Evolutionary conservation across 2,888 invertebrate species (phyloP).

Genomic region (Mamestra brassicae): DNA sequence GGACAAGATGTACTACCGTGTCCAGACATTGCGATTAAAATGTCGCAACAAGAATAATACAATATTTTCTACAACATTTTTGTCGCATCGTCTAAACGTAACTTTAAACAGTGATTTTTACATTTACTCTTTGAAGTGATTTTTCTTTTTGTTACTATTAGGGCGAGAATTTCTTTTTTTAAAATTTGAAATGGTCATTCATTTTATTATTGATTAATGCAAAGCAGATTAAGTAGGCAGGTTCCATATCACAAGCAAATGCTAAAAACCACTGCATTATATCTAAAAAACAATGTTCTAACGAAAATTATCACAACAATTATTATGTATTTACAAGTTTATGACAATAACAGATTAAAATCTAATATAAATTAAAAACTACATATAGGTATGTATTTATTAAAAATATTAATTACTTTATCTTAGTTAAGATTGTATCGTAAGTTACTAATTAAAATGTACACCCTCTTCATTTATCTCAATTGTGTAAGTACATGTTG

Average conservation of each 20-base stretch:
- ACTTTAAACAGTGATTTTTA: constrained; percentile 23
- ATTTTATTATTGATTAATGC: background rate
- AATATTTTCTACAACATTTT: constrained; percentile 48
- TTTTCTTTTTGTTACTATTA: background rate
- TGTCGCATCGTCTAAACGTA: constrained; percentile 28
- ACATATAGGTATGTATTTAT: constrained; percentile 59
- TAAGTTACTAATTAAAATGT: constrained; percentile 51
- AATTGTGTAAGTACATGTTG: constrained; percentile 7
- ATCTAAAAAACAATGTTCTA: constrained; percentile 52
- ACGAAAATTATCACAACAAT: constrained; percentile 76
- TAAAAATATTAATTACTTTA: constrained; percentile 65
- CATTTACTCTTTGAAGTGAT: constrained; percentile 16
- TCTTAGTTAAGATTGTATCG: constrained; percentile 56
- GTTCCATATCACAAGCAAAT: background rate
- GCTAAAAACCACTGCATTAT: constrained; percentile 29
- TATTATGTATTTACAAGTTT: constrained; percentile 69
- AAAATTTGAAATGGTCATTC: background rate
- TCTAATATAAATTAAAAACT: constrained; percentile 66
- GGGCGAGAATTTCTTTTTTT: constrained; percentile 7
- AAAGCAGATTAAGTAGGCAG: background rate
- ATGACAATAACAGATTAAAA: constrained; percentile 53
- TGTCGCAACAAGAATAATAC: constrained; percentile 26
- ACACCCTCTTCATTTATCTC: constrained; percentile 27
- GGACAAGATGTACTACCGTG: constrained; percentile 52
- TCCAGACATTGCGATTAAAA: constrained; percentile 35